These are phyloP conservation scores for Drosophila repletoides DNA, from an alignment of 1,140 invertebrate species.

Conservation along the genomic window DNA sequence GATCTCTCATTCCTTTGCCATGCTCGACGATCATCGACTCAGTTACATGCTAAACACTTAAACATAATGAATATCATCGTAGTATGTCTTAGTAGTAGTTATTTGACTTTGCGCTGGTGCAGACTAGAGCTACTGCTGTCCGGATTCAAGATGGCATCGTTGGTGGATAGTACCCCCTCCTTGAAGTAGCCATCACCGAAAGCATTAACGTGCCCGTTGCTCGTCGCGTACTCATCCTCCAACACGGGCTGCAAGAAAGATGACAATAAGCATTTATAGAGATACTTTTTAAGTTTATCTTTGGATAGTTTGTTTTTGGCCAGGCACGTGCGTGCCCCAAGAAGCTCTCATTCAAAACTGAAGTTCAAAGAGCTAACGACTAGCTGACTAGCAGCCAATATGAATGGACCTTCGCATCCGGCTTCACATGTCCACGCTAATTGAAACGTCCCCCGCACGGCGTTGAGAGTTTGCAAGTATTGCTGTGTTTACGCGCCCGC, in stretches of 20 bases:
- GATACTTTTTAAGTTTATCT: neutral
- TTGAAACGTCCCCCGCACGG: conserved; percentile 70
- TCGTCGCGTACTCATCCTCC: conserved; percentile 79
- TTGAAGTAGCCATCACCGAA: conserved; percentile 65
- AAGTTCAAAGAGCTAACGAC: conserved; percentile 52
- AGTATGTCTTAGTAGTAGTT: conserved; percentile 73
- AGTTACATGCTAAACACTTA: conserved; percentile 71
- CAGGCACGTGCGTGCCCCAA: no score
- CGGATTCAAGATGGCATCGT: conserved; percentile 78
- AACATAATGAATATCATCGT: conserved; percentile 78
- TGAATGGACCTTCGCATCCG: conserved; percentile 73
- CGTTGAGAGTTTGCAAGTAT: conserved; percentile 60
- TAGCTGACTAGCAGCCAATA: conserved; percentile 42
- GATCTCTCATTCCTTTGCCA: conserved; percentile 25
- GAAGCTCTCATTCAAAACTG: conserved; percentile 1
- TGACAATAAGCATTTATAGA: neutral
- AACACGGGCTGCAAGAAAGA: conserved; percentile 82
- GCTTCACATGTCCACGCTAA: conserved; percentile 72
- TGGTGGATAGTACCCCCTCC: conserved; percentile 69
- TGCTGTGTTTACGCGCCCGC: neutral
- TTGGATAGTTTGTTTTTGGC: neutral
- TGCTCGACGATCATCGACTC: conserved; percentile 43
- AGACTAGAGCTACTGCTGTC: conserved; percentile 82
- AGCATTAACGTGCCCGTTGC: conserved; percentile 56
- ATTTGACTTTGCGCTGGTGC: conserved; percentile 82